A percentile compares a stretch with the other conserved stretches of the same genome.
Evolutionary conservation across 2,888 invertebrate genomes (phyloP).

Genomic region (Sericinus montela): DNA sequence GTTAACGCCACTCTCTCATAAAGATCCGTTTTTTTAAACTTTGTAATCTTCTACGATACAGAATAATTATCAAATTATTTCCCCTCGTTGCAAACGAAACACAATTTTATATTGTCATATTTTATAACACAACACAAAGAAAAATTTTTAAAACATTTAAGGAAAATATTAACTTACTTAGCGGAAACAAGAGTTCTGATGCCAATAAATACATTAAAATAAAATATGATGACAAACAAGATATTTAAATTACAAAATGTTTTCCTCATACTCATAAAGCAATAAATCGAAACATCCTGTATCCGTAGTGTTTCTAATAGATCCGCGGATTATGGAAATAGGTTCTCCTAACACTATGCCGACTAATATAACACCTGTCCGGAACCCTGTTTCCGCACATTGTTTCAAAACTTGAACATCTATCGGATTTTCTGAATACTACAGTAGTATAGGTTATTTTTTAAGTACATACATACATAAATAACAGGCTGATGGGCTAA

Average conservation of each 20-base stretch:
- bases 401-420: constrained; percentile 56
- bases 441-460: background rate
- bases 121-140: no score
- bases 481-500: no score
- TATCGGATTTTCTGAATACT: constrained; percentile 13
- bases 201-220: background rate
- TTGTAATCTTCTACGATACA: no score
- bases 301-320: constrained; percentile 26
- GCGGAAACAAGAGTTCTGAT: no score
- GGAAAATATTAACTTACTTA: no score
- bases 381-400: constrained; percentile 71
- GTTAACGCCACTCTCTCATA: no score
- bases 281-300: constrained; percentile 41
- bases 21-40: no score
- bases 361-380: constrained; percentile 55
- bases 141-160: no score
- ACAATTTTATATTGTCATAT: no score
- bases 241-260: constrained; percentile 21
- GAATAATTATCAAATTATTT: no score
- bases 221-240: background rate
- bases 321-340: constrained; percentile 42
- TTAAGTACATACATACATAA: background rate
- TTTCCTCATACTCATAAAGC: constrained; percentile 18
- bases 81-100: no score
- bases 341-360: constrained; percentile 27